These are phyloP conservation scores for Protobothrops flavoviridis DNA, from an alignment of 2,113 vertebrate species.

Conservation along the genomic window DNA sequence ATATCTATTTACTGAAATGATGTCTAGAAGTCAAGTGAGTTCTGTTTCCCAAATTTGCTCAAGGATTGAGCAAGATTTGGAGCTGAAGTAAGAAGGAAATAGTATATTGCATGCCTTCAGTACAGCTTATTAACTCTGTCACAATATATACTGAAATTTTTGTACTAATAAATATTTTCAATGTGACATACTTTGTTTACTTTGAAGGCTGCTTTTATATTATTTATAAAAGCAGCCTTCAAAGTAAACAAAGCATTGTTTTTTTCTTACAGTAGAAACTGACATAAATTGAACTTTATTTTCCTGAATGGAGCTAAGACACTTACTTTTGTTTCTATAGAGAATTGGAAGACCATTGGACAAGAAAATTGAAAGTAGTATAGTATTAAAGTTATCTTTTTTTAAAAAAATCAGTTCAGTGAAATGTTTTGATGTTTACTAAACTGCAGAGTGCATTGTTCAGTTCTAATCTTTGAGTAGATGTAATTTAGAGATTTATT, in stretches of 20 bases:
- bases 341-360: conserved; percentile 48
- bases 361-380: conserved; percentile 59
- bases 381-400: conserved; percentile 42
- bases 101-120: not conserved
- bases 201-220: conserved; percentile 36
- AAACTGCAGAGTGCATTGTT: not conserved
- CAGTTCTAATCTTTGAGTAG: not conserved
- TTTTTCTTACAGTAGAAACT: conserved; percentile 37
- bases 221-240: too few species aligned
- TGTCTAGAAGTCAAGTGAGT: too few species aligned
- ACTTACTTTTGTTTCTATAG: conserved; percentile 37
- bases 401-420: conserved; percentile 25
- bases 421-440: conserved; percentile 45
- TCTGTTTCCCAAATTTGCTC: not conserved
- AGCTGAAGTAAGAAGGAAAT: not conserved
- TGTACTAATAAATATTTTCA: not conserved
- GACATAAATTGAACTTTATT: conserved; percentile 10
- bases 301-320: conserved; percentile 27
- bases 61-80: not conserved
- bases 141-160: not conserved
- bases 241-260: conserved; percentile 12
- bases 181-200: not conserved
- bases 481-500: not conserved
- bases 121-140: not conserved
- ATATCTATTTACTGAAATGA: not conserved